phyloP scores from a whole-genome alignment of 2,888 invertebrate species.

The Capitulum mitella region DNA sequence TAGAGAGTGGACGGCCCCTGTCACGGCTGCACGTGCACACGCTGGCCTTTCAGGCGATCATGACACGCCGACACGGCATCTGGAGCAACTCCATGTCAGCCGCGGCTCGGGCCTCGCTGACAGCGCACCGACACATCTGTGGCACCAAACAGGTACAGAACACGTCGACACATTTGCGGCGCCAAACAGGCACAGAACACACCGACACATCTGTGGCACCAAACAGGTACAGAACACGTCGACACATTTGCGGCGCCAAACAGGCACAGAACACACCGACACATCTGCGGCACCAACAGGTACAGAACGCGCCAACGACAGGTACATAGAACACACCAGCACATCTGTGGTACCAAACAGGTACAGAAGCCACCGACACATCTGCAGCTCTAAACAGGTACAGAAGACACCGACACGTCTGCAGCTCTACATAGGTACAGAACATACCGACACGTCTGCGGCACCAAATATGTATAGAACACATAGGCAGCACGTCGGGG shows the following conservation, averaged over 20 bases:
- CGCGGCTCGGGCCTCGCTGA: slow-evolving; percentile 72
- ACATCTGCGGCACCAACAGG: too few relatives aligned
- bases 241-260: slow-evolving; percentile 68
- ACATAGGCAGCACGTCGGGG: too few relatives aligned
- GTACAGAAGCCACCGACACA: too few relatives aligned
- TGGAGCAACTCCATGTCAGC: slow-evolving; percentile 74
- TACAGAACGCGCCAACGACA: too few relatives aligned
- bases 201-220: slow-evolving; percentile 70
- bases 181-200: slow-evolving; percentile 57
- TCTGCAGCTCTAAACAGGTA: too few relatives aligned
- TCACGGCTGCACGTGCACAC: slow-evolving; percentile 78
- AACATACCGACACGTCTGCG: too few relatives aligned
- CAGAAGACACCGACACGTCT: too few relatives aligned
- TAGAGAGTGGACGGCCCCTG: slow-evolving; percentile 50
- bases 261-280: slow-evolving; percentile 47
- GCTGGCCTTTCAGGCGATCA: slow-evolving; percentile 74
- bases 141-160: slow-evolving; percentile 56
- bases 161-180: slow-evolving; percentile 73
- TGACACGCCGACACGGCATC: slow-evolving; percentile 58
- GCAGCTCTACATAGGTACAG: too few relatives aligned
- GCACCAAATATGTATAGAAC: too few relatives aligned
- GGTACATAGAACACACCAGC: too few relatives aligned
- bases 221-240: slow-evolving; percentile 58
- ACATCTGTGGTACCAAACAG: too few relatives aligned
- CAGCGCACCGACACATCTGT: slow-evolving; percentile 74